Evolutionary conservation across 2,888 invertebrate genomes (phyloP).

Genomic region (Apantesis nais): DNA sequence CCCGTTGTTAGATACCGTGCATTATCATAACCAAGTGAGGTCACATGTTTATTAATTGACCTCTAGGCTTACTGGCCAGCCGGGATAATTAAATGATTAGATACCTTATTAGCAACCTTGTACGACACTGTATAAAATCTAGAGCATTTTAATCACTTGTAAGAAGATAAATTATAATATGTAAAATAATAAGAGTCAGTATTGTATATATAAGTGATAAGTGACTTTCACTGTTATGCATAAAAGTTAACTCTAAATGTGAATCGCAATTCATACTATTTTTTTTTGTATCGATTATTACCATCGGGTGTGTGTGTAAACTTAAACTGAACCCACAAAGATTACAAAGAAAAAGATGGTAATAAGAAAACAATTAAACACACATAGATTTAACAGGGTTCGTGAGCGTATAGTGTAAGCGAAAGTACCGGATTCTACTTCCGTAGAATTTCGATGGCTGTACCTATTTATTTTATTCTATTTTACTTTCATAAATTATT

Average conservation of each 20-base stretch:
- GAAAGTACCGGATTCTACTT: conserved; percentile 44
- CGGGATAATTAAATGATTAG: conserved; percentile 20
- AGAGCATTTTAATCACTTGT: background rate
- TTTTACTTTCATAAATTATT: conserved; percentile 16
- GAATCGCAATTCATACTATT: background rate
- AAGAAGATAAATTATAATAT: too few relatives aligned
- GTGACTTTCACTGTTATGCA: background rate
- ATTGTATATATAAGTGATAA: background rate
- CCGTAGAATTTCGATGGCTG: conserved; percentile 1
- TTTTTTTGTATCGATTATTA: too few relatives aligned
- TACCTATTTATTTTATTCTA: conserved; percentile 21
- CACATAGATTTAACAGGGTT: conserved; percentile 18
- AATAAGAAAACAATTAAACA: conserved; percentile 13
- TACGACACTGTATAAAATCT: background rate
- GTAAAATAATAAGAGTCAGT: too few relatives aligned
- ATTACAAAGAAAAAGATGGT: conserved; percentile 1
- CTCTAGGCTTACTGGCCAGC: conserved; percentile 29
- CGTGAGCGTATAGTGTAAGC: conserved; percentile 43
- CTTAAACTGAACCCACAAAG: background rate
- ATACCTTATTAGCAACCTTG: conserved; percentile 22
- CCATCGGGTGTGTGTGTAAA: background rate
- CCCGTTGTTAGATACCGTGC: background rate
- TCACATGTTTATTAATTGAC: conserved; percentile 48
- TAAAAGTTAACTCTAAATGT: too few relatives aligned
- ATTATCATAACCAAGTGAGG: conserved; percentile 23